phyloP scores from a whole-genome alignment of 2,797 vertebrate species.

The Margarornis squamiger region DNA sequence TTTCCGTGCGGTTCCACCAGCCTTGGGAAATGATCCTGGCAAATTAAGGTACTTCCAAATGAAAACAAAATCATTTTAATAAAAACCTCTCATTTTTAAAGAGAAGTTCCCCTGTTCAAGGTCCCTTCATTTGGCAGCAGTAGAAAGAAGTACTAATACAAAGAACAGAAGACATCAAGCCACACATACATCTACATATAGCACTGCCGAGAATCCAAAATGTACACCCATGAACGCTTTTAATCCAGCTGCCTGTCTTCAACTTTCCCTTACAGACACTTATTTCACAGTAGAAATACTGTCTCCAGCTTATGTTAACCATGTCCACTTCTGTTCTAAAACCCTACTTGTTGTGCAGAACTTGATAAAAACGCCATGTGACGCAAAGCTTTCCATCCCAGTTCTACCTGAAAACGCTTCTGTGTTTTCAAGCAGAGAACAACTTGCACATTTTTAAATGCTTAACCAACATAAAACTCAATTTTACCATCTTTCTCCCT shows the following conservation, averaged over 20 bases:
- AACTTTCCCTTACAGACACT: background rate
- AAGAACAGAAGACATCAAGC: background rate
- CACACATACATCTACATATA: rapidly evolving
- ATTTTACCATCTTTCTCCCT: background rate
- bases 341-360: background rate
- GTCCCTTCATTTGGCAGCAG: background rate
- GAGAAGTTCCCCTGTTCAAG: background rate
- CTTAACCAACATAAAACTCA: background rate
- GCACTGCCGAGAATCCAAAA: background rate
- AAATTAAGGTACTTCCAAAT: background rate
- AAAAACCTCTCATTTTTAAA: background rate
- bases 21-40: background rate
- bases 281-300: background rate
- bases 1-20: rapidly evolving
- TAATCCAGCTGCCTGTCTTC: background rate
- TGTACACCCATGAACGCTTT: background rate
- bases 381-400: background rate
- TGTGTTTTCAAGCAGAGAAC: background rate
- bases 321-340: background rate
- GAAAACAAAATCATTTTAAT: background rate
- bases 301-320: background rate
- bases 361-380: rapidly evolving
- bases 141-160: background rate
- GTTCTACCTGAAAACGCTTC: background rate
- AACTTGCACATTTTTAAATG: background rate